Evolutionary conservation across 2,888 invertebrate genomes (phyloP).

Genomic region (Ligdia adustata): DNA sequence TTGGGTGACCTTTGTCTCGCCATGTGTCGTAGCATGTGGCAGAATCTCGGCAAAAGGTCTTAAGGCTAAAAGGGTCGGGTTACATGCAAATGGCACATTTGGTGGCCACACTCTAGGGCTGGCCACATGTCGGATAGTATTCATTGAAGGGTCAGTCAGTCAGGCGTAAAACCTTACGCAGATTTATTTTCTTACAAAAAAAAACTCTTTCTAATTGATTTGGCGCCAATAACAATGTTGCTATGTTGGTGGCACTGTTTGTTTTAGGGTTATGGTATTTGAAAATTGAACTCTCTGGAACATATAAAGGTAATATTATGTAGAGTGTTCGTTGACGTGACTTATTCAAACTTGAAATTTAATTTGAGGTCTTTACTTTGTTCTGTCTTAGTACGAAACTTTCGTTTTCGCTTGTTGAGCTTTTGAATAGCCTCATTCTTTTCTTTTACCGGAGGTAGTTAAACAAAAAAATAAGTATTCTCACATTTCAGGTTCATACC

Average conservation of each 20-base stretch:
- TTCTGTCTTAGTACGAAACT: too few species aligned
- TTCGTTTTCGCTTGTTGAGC: too few species aligned
- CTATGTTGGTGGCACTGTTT: slow-evolving; percentile 12
- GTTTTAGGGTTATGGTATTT: too few species aligned
- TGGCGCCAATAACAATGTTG: slow-evolving; percentile 25
- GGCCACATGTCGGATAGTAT: slow-evolving; percentile 60
- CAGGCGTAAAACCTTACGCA: slow-evolving; percentile 52
- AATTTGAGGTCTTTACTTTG: too few species aligned
- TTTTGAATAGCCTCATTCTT: too few species aligned
- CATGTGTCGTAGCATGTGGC: slow-evolving; percentile 69
- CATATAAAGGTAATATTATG: too few species aligned
- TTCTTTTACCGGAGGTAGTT: too few species aligned
- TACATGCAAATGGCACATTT: slow-evolving; percentile 69
- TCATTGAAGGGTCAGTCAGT: slow-evolving; percentile 61
- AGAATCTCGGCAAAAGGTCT: slow-evolving; percentile 70
- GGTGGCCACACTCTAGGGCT: slow-evolving; percentile 64
- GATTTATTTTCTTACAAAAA: slow-evolving; percentile 44
- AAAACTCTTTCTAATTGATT: slow-evolving; percentile 19
- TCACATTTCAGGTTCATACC: too few species aligned
- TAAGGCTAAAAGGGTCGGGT: slow-evolving; percentile 44
- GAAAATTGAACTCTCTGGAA: too few species aligned
- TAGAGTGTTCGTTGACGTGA: too few species aligned
- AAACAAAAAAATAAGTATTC: too few species aligned
- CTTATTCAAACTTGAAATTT: too few species aligned
- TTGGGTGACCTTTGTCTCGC: slow-evolving; percentile 71